Evolutionary conservation across 2,113 vertebrate species (phyloP), one percentile per base, ranked within the genome.

Genomic region (Ptychochromis oligacanthus): DNA sequence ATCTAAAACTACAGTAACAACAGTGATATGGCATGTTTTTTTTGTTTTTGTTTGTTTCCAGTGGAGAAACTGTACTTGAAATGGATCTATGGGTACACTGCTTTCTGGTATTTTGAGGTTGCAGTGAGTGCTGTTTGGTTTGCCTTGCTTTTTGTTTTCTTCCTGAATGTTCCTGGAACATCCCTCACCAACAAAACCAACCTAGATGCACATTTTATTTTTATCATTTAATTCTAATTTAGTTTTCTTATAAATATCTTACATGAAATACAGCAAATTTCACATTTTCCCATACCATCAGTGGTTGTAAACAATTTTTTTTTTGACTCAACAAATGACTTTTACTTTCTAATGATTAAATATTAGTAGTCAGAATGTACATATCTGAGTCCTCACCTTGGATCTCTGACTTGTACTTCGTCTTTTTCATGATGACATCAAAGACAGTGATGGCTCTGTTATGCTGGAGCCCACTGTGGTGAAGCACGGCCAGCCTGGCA

Each of bases 401-500:
- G 62, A 94, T 89, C 82, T 93, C 91, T 8, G 67, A 61, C 87
- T 92, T 94, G 74, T 90, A 92, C 86, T 91, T 95, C 2, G 88
- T 91, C 80, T 95, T 96, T 85, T 93, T 94, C 26, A 93, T 38
- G 70, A 57, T 84, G 77, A 95, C 67, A 78, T 96, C 91, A 7
- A 95, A 90, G 54, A 94, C 91, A 34, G 93, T 90, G 82, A 96
- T 84, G 11, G 58, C 58, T 77, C 77, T 91, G 76, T 91, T 90
- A 67, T 2, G 1, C 8, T 38, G 43, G 2, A 0, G 28, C 2
- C 4, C 17, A 0, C 40, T 75, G 81, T 72, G 22, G 49, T 93
- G 91, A 81, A 95, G 43, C 57, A 95, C 74, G 55, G 84, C 94
- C 88, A 95, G 87, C 75, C 95, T 95, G 86, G 95, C 91, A 40